phyloP scores from a whole-genome alignment of 37 sponge, comb jelly and placozoan species.

The Agelas oroides region DNA sequence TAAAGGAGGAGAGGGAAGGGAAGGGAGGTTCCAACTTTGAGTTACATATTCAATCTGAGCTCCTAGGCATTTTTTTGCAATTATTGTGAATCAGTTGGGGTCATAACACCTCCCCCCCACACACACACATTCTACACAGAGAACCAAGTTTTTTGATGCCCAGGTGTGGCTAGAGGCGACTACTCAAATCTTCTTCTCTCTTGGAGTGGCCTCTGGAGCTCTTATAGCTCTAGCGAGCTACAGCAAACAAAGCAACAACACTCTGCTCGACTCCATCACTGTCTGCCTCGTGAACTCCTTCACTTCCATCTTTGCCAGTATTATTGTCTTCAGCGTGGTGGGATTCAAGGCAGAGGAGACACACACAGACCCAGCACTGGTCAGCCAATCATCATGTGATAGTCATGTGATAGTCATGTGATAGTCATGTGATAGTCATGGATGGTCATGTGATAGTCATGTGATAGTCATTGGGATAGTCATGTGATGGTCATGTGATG shows the following conservation, averaged over 20 bases:
- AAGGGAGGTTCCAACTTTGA: too few species aligned
- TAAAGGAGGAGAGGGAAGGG: too few species aligned
- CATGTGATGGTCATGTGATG: too few species aligned
- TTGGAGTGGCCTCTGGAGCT: slow-evolving; percentile 88
- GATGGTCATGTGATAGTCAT: too few species aligned
- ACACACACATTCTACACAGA: neutral
- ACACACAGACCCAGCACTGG: slow-evolving; percentile 30
- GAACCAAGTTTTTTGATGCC: slow-evolving; percentile 20
- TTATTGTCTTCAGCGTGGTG: slow-evolving; percentile 89
- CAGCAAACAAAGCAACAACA: slow-evolving; percentile 71
- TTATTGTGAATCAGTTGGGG: too few species aligned
- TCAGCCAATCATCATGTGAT: slow-evolving; percentile 33
- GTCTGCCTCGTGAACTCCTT: slow-evolving; percentile 86
- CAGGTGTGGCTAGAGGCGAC: slow-evolving; percentile 96
- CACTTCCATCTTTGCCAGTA: slow-evolving; percentile 89
- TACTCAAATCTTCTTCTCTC: slow-evolving; percentile 97
- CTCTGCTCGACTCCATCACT: slow-evolving; percentile 75
- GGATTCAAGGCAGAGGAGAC: slow-evolving; percentile 78
- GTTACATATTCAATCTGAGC: too few species aligned
- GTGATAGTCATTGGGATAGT: too few species aligned
- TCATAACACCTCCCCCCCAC: neutral
- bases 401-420: neutral
- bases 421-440: too few species aligned
- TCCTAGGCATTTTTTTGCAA: too few species aligned
- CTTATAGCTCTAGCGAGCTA: slow-evolving; percentile 93